These are phyloP conservation scores for Rosalia funebris DNA, from an alignment of 2,888 invertebrate genomes.

Conservation along the genomic window DNA sequence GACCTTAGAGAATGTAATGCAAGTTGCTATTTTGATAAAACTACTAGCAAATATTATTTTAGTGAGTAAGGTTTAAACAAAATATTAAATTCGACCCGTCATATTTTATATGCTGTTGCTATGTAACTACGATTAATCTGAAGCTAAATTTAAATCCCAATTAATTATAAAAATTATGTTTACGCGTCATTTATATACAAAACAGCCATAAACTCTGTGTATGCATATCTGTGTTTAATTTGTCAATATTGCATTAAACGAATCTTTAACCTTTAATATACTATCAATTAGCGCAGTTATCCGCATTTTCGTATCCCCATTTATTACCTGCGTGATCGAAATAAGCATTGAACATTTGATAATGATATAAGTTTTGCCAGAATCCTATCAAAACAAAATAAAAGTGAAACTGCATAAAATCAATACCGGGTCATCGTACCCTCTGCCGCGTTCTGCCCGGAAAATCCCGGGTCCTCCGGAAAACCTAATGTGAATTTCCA, in stretches of 20 bases:
- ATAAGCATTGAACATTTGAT: not conserved
- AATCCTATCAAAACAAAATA: conserved; percentile 62
- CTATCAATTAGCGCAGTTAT: not conserved
- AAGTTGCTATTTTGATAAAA: conserved; percentile 22
- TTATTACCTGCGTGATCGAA: conserved; percentile 4
- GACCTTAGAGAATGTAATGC: conserved; percentile 25
- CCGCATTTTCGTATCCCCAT: not conserved
- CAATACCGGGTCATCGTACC: conserved; percentile 62
- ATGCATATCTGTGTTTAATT: not conserved
- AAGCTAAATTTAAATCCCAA: conserved; percentile 1
- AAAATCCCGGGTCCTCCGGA: conserved; percentile 50
- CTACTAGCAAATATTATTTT: conserved; percentile 17
- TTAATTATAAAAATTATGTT: not conserved
- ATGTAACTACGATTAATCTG: not conserved
- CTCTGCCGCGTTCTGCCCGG: conserved; percentile 50
- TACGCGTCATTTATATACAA: not conserved
- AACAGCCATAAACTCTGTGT: not conserved
- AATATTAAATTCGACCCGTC: conserved; percentile 7
- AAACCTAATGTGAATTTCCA: conserved; percentile 31
- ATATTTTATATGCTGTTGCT: conserved; percentile 15
- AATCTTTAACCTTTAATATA: conserved; percentile 5
- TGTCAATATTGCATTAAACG: conserved; percentile 1
- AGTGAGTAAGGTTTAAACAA: conserved; percentile 9
- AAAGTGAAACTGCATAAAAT: conserved; percentile 64
- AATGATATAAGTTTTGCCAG: conserved; percentile 42